Evolutionary conservation across 2,888 invertebrate genomes (phyloP), one percentile per base, ranked within the genome.

Genomic region (Ferdinandea cuprea): DNA sequence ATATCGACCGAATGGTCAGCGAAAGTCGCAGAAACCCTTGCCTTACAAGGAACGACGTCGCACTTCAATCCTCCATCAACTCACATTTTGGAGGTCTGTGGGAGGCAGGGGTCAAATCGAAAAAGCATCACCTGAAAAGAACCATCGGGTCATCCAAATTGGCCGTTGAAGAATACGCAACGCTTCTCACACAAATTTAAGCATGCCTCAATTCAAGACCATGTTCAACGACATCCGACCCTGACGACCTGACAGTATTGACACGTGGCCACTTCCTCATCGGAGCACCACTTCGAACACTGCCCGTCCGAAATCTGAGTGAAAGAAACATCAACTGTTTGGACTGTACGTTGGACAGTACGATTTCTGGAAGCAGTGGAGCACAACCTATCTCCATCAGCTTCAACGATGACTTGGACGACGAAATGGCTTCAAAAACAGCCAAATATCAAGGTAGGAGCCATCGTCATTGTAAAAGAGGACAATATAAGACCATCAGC

Each of bases 381-480:
- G n/a, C n/a, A n/a, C n/a, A n/a, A n/a, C n/a, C n/a, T n/a, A n/a
- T n/a, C n/a, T n/a, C n/a, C n/a, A n/a, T n/a, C n/a, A 71, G 37
- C 66, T 81, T 2, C 73, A 78, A 32, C 81, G 74, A 9, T 72
- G 68, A 1, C 68, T 73, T 11, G 72, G 72, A 77, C 4, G 35
- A 37, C 15, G n/a, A 63, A 13, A 40, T 25, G 17, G 63, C 61
- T n/a, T n/a, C n/a, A n/a, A n/a, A n/a, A n/a, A n/a, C n/a, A n/a
- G n/a, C n/a, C n/a, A n/a, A n/a, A n/a, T 25, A n/a, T 46, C 5
- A 59, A 59, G 6, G 17, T 42, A 17, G n/a, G n/a, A n/a, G n/a
- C n/a, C n/a, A n/a, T n/a, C n/a, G n/a, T n/a, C n/a, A n/a, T n/a
- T n/a, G n/a, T n/a, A n/a, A n/a, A n/a, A n/a, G 42, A 17, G n/a